Evolutionary conservation across 2,888 invertebrate species (phyloP).

Genomic region (Eubasilissa splendida): DNA sequence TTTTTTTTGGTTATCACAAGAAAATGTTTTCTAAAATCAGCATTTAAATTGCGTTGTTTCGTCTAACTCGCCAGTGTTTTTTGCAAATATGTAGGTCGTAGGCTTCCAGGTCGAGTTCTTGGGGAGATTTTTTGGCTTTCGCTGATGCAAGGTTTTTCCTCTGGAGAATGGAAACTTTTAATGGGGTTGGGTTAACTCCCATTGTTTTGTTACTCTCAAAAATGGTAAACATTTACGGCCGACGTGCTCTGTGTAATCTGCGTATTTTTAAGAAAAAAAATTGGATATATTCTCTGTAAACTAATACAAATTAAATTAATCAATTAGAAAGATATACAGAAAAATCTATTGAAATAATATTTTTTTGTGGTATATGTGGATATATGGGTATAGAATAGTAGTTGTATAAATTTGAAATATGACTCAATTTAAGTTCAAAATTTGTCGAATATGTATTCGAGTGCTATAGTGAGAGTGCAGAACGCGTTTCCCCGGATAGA

Average conservation of each 20-base stretch:
- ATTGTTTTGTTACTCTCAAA: constrained; percentile 37
- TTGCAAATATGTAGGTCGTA: constrained; percentile 23
- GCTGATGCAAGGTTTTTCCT: constrained; percentile 26
- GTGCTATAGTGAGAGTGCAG: no score
- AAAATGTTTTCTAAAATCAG: background rate
- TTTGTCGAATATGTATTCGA: no score
- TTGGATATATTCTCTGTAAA: no score
- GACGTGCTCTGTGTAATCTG: constrained; percentile 48
- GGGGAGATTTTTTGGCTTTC: constrained; percentile 19
- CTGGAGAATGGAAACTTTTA: constrained; percentile 51
- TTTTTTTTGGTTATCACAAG: background rate
- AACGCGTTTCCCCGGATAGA: no score
- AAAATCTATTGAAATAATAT: no score
- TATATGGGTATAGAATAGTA: no score
- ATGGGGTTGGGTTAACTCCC: constrained; percentile 34
- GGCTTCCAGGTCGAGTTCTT: constrained; percentile 19
- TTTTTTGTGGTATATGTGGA: no score
- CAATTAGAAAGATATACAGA: no score
- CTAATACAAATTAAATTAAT: no score
- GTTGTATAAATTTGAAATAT: no score
- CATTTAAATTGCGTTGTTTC: background rate
- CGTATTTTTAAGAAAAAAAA: constrained; percentile 37
- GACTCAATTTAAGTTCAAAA: no score
- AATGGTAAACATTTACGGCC: constrained; percentile 51
- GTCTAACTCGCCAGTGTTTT: background rate